Evolutionary conservation across 2,888 invertebrate species (phyloP).

Genomic region (Arge pagana): DNA sequence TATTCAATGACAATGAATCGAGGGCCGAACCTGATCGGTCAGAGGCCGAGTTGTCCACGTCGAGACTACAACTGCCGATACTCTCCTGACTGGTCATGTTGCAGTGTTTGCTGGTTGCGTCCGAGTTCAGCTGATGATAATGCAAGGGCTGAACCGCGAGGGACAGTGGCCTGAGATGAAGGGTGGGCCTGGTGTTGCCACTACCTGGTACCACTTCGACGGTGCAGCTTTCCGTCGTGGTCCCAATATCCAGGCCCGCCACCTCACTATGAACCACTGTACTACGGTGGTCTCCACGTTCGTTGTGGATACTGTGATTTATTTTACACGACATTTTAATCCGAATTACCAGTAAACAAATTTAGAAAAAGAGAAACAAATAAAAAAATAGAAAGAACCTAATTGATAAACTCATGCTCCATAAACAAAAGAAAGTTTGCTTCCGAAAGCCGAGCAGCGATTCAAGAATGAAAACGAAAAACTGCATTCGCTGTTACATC

Average conservation of each 20-base stretch:
- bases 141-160: slow-evolving; percentile 54
- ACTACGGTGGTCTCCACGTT: slow-evolving; percentile 41
- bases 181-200: slow-evolving; percentile 40
- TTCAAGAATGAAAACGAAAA: too few relatives aligned
- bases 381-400: neutral
- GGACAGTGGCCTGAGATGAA: slow-evolving; percentile 50
- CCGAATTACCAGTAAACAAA: too few relatives aligned
- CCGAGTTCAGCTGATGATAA: slow-evolving; percentile 53
- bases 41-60: slow-evolving; percentile 71
- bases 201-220: slow-evolving; percentile 39
- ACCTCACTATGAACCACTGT: slow-evolving; percentile 47
- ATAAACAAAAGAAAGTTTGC: too few relatives aligned
- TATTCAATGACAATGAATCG: slow-evolving; percentile 18
- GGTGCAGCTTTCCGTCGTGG: slow-evolving; percentile 40
- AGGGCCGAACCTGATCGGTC: slow-evolving; percentile 55
- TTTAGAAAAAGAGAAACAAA: too few relatives aligned
- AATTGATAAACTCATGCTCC: slow-evolving; percentile 7
- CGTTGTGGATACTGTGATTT: slow-evolving; percentile 52
- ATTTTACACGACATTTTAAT: slow-evolving; percentile 7
- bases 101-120: slow-evolving; percentile 33
- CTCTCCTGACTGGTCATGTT: slow-evolving; percentile 67
- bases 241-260: slow-evolving; percentile 47
- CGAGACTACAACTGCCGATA: slow-evolving; percentile 84
- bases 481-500: too few relatives aligned
- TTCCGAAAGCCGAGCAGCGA: too few relatives aligned